phyloP scores from a whole-genome alignment of 2,113 vertebrate genomes.

The Chinchilla lanigera region DNA sequence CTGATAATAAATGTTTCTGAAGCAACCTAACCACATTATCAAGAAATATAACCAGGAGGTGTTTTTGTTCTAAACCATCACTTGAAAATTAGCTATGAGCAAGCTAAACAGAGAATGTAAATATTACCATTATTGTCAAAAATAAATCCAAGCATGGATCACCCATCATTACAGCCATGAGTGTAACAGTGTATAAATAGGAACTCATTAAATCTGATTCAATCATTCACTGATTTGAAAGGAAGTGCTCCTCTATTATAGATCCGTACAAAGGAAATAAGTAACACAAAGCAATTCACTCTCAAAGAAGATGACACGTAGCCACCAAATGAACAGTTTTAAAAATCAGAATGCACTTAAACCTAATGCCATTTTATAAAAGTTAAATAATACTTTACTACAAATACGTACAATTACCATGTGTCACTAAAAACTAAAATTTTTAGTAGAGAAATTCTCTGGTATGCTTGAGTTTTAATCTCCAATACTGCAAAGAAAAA shows the following conservation, averaged over 20 bases:
- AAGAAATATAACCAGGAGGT: conserved; percentile 10
- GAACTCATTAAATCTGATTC: conserved; percentile 14
- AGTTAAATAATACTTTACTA: conserved; percentile 6
- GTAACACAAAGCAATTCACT: not conserved
- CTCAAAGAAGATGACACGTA: not conserved
- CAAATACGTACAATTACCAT: not conserved
- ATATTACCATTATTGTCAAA: conserved; percentile 68
- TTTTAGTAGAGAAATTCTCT: not conserved
- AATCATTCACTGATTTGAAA: conserved; percentile 50
- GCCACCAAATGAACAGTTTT: not conserved
- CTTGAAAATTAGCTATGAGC: conserved; percentile 62
- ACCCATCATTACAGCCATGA: not conserved
- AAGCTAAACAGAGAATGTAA: conserved; percentile 70
- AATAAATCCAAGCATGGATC: conserved; percentile 22
- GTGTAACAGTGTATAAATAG: conserved; percentile 22
- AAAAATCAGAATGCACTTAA: conserved; percentile 1
- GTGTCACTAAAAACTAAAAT: not conserved
- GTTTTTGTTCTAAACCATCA: conserved; percentile 64
- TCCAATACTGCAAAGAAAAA: not conserved
- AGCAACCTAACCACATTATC: not conserved
- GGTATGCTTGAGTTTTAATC: not conserved
- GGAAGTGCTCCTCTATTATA: not conserved
- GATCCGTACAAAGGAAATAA: conserved; percentile 16
- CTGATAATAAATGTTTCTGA: conserved; percentile 79
- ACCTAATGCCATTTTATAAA: not conserved